A percentile compares a stretch with the other conserved stretches of the same genome.
Evolutionary conservation across 2,113 vertebrate species (phyloP).

Genomic region (Cichladusa arquata): DNA sequence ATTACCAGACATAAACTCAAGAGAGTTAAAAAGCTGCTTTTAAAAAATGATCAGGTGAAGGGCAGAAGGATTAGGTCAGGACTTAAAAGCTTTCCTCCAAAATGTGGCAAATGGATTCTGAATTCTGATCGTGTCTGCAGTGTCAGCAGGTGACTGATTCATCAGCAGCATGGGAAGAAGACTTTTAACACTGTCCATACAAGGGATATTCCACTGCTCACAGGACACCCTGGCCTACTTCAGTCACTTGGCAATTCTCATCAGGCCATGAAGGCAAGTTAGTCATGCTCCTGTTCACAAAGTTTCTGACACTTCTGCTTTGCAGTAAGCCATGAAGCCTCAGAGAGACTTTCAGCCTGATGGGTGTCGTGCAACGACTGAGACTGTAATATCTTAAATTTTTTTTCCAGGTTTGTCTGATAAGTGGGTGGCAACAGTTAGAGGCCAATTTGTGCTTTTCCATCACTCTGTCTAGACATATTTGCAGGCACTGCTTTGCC

Average conservation of each 20-base stretch:
- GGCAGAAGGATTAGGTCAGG: background rate
- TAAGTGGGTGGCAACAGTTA: slow-evolving; percentile 41
- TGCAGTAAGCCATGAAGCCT: background rate
- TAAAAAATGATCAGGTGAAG: background rate
- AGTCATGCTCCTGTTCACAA: background rate
- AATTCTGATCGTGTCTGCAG: background rate
- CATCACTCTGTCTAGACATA: slow-evolving; percentile 29
- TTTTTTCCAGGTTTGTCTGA: slow-evolving; percentile 42
- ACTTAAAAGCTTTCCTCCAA: slow-evolving; percentile 38
- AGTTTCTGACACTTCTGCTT: background rate
- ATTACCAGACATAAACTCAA: background rate
- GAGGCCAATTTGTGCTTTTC: slow-evolving; percentile 51
- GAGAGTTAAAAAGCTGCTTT: background rate
- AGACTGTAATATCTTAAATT: slow-evolving; percentile 24
- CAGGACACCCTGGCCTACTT: background rate
- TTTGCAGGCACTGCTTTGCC: slow-evolving; percentile 37
- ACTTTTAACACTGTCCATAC: background rate
- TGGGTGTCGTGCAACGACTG: background rate
- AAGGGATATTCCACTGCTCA: background rate
- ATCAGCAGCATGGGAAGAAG: slow-evolving; percentile 12
- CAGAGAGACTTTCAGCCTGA: background rate
- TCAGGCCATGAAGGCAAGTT: background rate
- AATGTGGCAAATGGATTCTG: slow-evolving; percentile 35
- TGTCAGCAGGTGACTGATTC: background rate
- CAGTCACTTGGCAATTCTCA: slow-evolving; percentile 18